Conservation (phyloP, 2,888 invertebrate species). For the Ephialtes manifestator region DNA sequence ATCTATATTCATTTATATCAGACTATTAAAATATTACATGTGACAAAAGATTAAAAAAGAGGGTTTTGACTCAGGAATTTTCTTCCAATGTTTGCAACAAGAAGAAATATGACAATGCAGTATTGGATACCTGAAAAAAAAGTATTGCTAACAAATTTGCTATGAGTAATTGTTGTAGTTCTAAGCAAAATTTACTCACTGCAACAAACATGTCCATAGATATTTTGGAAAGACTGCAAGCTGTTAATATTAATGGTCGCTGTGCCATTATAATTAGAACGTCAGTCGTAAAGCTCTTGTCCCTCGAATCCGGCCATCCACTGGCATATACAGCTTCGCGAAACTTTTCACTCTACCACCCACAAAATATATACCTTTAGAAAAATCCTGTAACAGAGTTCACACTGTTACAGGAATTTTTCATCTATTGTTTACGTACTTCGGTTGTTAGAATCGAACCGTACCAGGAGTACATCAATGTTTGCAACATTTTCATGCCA, state of each 20-base stretch:
- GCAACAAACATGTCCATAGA: constrained; percentile 30
- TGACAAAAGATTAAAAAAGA: neutral
- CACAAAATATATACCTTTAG: neutral
- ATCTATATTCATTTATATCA: neutral
- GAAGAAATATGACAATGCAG: constrained; percentile 70
- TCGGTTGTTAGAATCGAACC: constrained; percentile 54
- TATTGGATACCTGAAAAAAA: constrained; percentile 63
- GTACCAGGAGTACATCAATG: constrained; percentile 53
- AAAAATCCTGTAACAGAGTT: too few relatives aligned
- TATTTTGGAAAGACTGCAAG: constrained; percentile 46
- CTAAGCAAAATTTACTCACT: neutral
- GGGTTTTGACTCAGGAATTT: neutral
- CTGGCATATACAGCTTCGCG: constrained; percentile 34
- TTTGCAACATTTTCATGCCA: constrained; percentile 57
- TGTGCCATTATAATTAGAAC: constrained; percentile 33
- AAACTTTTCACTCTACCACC: constrained; percentile 24
- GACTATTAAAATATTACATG: neutral
- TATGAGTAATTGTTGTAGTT: neutral
- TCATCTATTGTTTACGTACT: constrained; percentile 42
- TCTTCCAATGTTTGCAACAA: constrained; percentile 63
- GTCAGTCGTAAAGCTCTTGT: constrained; percentile 26
- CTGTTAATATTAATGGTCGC: constrained; percentile 14
- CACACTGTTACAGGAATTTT: neutral
- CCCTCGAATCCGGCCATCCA: constrained; percentile 29
- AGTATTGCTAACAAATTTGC: neutral